Evolutionary conservation across 92 coral and sea anemone species (phyloP), one percentile per base, ranked within the genome.

Genomic region (Porites divaricata): DNA sequence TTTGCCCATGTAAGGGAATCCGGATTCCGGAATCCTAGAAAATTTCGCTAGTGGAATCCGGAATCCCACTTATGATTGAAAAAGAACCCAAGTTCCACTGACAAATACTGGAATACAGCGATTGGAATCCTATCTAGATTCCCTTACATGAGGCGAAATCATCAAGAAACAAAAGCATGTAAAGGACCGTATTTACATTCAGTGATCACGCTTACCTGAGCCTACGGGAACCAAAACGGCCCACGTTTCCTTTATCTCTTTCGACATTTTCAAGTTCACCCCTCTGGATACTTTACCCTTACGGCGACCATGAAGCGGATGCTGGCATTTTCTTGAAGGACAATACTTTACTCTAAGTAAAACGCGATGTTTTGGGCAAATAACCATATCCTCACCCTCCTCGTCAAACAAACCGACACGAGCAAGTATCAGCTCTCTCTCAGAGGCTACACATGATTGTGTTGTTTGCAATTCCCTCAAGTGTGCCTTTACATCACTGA

Each of bases 331-430:
- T 53, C 41, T 67, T 64, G 67, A 61, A 12, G 76, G 78, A 52
- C 77, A 24, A 48, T 25, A 79, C 35, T 57, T 64, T 22, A 67
- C 74, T 14, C 84, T 76, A 45, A 79, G 77, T 35, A 10, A 22
- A 23, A 22, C 84, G 19, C 84, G 71, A 57, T 79, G 84, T 17
- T 61, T 67, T 65, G 84, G 84, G 58, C 84, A 79, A 64, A 79
- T 70, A 22, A 57, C 54, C 21, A 79, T 22, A 17, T 69, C 84
- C 56, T 64, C 22, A 16, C 84, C 76, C n/a, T 79, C 57, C n/a
- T 61, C 68, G 57, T 64, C 76, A 67, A 79, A 79, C 61, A 79
- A 53, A 7, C 81, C 81, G 9, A 62, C 24, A n/a, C 81, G 26
- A 8, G 64, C 25, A 48, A 76, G 23, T 16, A 76, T 76, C 21